Evolutionary conservation across 2,797 vertebrate genomes (phyloP).

Genomic region (Rhadinocentrus ornatus): DNA sequence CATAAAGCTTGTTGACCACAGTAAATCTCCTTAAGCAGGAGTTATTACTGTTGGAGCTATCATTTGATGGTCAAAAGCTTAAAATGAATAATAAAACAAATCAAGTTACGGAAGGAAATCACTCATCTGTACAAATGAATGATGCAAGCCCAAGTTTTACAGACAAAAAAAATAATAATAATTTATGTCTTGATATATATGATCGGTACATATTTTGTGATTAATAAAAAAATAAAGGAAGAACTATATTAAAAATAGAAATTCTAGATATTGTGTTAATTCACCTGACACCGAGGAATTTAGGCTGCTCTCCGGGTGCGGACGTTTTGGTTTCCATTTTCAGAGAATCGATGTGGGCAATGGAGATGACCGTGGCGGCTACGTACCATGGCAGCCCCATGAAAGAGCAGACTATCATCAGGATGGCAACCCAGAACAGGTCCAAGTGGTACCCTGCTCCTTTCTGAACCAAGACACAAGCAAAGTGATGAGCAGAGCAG

Average conservation of each 20-base stretch:
- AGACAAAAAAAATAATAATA: not conserved
- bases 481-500: not conserved
- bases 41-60: not conserved
- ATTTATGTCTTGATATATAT: not conserved
- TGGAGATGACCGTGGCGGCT: constrained; percentile 98
- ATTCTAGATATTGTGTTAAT: constrained; percentile 7
- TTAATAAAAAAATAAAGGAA: not conserved
- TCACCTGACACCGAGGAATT: constrained; percentile 97
- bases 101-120: not conserved
- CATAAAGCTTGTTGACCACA: not conserved
- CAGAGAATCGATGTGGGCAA: constrained; percentile 97
- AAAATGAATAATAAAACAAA: not conserved
- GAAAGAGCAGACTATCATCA: constrained; percentile 95
- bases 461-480: constrained; percentile 84
- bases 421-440: constrained; percentile 95
- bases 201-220: not conserved
- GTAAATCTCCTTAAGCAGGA: not conserved
- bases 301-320: constrained; percentile 95
- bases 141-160: not conserved
- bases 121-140: not conserved
- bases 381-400: constrained; percentile 98
- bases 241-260: not conserved
- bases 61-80: not conserved
- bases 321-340: constrained; percentile 99
- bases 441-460: constrained; percentile 98